Conservation (phyloP, 1,140 invertebrate genomes). For the Stegodyphus dumicola region DNA sequence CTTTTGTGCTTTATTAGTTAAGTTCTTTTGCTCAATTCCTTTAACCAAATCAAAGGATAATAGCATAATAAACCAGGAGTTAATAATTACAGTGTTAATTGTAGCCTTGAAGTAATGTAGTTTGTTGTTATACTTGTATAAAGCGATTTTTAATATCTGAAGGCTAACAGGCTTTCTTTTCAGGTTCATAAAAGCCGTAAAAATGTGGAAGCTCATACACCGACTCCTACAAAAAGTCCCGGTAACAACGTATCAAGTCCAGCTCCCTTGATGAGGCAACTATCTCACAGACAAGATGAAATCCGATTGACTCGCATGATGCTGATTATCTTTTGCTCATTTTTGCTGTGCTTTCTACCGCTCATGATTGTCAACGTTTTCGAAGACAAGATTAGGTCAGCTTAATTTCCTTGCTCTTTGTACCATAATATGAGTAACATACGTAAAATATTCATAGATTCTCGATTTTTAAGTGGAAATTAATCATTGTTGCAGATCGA, state of each 20-base stretch:
- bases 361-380: conserved; percentile 85
- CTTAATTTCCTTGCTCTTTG: not conserved
- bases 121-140: too few relatives aligned
- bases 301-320: conserved; percentile 82
- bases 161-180: not conserved
- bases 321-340: conserved; percentile 86
- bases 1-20: too few relatives aligned
- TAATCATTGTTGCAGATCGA: not conserved
- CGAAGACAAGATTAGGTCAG: conserved; percentile 48
- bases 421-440: too few relatives aligned
- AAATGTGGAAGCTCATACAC: conserved; percentile 54
- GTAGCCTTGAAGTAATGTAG: too few relatives aligned
- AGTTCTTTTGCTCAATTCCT: too few relatives aligned
- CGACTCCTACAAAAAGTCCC: conserved; percentile 5
- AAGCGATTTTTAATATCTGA: too few relatives aligned
- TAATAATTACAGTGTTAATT: too few relatives aligned
- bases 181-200: conserved; percentile 58
- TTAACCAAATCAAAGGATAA: too few relatives aligned
- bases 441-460: too few relatives aligned
- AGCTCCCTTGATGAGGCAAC: conserved; percentile 31
- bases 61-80: too few relatives aligned
- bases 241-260: conserved; percentile 7
- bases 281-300: conserved; percentile 61
- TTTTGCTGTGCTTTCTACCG: conserved; percentile 84
- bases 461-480: not conserved